phyloP scores from a whole-genome alignment of 2,888 invertebrate species.

The Drosophila anceps region DNA sequence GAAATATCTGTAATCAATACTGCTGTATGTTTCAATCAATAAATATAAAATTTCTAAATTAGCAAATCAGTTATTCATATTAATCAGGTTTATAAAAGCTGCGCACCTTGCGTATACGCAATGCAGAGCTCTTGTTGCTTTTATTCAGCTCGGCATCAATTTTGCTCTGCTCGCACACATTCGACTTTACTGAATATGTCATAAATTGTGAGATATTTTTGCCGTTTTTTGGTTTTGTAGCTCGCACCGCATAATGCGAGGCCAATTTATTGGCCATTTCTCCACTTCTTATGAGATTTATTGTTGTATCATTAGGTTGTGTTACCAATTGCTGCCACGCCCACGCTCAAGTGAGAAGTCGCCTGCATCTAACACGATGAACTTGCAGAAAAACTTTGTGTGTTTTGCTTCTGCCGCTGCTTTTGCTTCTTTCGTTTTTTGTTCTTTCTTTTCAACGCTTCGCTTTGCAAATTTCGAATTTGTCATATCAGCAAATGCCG shows the following conservation, averaged over 20 bases:
- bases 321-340: conserved; percentile 24
- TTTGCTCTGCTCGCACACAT: conserved; percentile 1
- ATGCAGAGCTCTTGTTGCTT: neutral
- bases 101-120: conserved; percentile 1
- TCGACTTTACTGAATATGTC: conserved; percentile 59
- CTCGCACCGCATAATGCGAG: conserved; percentile 46
- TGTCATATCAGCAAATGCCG: conserved; percentile 52
- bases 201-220: conserved; percentile 62
- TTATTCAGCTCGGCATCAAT: neutral
- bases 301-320: conserved; percentile 28
- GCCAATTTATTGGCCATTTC: conserved; percentile 76
- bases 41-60: neutral
- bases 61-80: neutral
- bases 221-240: conserved; percentile 21
- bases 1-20: neutral
- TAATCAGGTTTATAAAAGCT: neutral
- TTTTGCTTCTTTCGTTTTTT: neutral
- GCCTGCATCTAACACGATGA: conserved; percentile 41
- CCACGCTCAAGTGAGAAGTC: conserved; percentile 2
- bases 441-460: conserved; percentile 13
- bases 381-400: conserved; percentile 48
- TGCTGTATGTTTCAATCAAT: neutral
- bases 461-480: conserved; percentile 37
- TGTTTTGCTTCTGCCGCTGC: neutral
- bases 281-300: conserved; percentile 29